Conservation (phyloP, 2,888 invertebrate species). For the Mesorhabditis belari region DNA sequence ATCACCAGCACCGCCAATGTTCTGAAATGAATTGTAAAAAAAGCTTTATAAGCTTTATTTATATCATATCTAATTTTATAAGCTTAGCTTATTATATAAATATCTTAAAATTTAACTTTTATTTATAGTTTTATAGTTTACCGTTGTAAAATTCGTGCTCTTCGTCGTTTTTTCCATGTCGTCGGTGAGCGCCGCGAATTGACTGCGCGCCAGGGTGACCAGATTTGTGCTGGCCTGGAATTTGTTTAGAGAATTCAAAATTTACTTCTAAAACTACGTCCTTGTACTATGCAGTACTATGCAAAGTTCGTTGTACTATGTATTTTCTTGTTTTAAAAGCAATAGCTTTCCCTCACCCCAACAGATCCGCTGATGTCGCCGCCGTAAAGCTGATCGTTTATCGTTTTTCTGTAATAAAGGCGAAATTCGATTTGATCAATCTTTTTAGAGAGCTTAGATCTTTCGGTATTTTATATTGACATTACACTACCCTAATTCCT, state of each 20-base stretch:
- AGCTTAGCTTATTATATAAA: neutral
- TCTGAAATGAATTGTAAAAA: slow-evolving; percentile 9
- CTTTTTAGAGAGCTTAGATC: no score
- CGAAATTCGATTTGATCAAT: neutral
- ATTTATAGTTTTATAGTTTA: neutral
- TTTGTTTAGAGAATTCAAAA: no score
- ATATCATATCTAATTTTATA: neutral
- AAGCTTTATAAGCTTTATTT: neutral
- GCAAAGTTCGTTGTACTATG: slow-evolving; percentile 4
- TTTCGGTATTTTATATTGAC: neutral
- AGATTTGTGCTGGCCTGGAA: slow-evolving; percentile 14
- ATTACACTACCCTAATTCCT: slow-evolving; percentile 18
- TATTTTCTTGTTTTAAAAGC: no score
- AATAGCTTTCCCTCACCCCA: slow-evolving; percentile 3
- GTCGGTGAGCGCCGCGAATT: slow-evolving; percentile 20
- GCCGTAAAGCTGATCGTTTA: slow-evolving; percentile 19
- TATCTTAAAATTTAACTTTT: neutral
- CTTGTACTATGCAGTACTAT: no score
- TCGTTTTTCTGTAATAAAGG: slow-evolving; percentile 12
- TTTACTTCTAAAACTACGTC: no score
- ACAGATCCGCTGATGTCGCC: slow-evolving; percentile 35
- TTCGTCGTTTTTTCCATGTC: slow-evolving; percentile 16
- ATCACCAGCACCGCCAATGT: slow-evolving; percentile 38
- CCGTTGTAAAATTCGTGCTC: slow-evolving; percentile 27
- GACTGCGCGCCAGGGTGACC: slow-evolving; percentile 23